Conservation (phyloP, 64 coral and sea anemone species). For the Orbicella faveolata region DNA sequence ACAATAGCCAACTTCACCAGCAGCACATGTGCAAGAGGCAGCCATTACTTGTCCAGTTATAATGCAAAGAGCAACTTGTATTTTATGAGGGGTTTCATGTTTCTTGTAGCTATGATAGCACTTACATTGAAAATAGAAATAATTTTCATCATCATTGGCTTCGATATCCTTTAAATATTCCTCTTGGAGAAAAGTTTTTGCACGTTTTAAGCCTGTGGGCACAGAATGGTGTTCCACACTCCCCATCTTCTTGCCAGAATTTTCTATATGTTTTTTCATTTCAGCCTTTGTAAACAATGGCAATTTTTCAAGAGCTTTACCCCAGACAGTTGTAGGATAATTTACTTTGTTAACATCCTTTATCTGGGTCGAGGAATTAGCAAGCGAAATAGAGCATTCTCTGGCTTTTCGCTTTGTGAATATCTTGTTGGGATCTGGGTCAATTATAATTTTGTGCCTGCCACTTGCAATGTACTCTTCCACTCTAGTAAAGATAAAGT, state of each 20-base stretch:
- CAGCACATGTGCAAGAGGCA: slow-evolving; percentile 60
- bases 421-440: slow-evolving; percentile 52
- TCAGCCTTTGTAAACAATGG: slow-evolving; percentile 47
- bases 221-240: slow-evolving; percentile 63
- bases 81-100: slow-evolving; percentile 36
- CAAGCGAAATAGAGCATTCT: slow-evolving; percentile 1
- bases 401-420: slow-evolving; percentile 37
- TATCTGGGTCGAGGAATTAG: slow-evolving; percentile 3
- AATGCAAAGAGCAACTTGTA: slow-evolving; percentile 52
- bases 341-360: background rate
- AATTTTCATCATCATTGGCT: slow-evolving; percentile 22
- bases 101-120: slow-evolving; percentile 66
- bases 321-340: slow-evolving; percentile 37
- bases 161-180: slow-evolving; percentile 63
- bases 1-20: slow-evolving; percentile 52
- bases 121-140: slow-evolving; percentile 57
- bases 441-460: slow-evolving; percentile 37
- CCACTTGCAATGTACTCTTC: slow-evolving; percentile 57
- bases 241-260: slow-evolving; percentile 53
- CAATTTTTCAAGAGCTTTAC: slow-evolving; percentile 36
- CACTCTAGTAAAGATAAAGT: slow-evolving; percentile 22
- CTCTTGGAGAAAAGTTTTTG: slow-evolving; percentile 64
- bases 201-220: slow-evolving; percentile 56
- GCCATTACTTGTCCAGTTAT: slow-evolving; percentile 49
- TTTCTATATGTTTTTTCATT: slow-evolving; percentile 52